Percentiles rank a stretch among this genome's conserved stretches.
phyloP scores from a whole-genome alignment of 2,888 invertebrate species.

The Hanleya hanleyi region DNA sequence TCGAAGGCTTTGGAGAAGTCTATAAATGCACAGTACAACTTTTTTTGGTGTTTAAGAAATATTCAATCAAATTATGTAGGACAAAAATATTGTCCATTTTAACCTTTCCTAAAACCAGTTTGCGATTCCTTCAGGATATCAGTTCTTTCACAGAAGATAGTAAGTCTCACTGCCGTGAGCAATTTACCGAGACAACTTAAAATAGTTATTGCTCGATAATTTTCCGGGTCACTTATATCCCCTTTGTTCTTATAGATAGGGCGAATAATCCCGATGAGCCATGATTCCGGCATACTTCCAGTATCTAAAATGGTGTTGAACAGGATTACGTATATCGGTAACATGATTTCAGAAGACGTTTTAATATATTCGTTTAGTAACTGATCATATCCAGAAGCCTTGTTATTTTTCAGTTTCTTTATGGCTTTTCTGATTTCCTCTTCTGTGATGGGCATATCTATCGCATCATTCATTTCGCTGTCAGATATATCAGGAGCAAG shows the following conservation, averaged over 20 bases:
- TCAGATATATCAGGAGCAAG: too few species aligned
- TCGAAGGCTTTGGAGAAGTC: slow-evolving; percentile 10
- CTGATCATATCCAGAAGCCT: not conserved
- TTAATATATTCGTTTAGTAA: not conserved
- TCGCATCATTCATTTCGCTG: too few species aligned
- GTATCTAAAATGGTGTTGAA: slow-evolving; percentile 2
- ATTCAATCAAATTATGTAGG: not conserved
- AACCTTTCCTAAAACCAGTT: not conserved
- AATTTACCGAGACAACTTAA: not conserved
- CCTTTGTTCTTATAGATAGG: slow-evolving; percentile 3
- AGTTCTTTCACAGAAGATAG: not conserved
- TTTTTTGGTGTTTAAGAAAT: not conserved
- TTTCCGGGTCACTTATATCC: not conserved
- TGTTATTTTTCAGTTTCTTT: slow-evolving; percentile 2
- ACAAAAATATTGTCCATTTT: not conserved
- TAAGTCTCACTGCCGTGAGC: not conserved
- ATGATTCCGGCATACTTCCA: not conserved
- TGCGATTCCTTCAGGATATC: not conserved
- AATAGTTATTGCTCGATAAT: not conserved
- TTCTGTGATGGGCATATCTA: too few species aligned
- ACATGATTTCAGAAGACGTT: not conserved
- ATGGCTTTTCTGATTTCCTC: not conserved
- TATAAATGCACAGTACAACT: not conserved
- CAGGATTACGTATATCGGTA: not conserved
- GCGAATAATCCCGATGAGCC: not conserved